Base-by-base conservation (phyloP, 2,113 vertebrate species). In the Trematomus loennbergii region DNA sequence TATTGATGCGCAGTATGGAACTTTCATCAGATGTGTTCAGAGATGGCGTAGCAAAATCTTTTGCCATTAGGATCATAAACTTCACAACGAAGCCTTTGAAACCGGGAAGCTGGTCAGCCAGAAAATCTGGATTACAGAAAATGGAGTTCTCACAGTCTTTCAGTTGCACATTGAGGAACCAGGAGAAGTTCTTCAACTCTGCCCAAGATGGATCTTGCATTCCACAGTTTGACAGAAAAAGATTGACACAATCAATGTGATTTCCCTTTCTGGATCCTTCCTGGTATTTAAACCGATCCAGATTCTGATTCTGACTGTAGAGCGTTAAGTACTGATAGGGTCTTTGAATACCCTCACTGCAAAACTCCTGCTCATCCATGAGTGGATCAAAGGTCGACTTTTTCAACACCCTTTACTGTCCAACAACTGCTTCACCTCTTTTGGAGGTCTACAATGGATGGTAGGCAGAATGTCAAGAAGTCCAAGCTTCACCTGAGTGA, bases 51-150 rank as follows among this genome's bases (percentile, higher is more conserved):
- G 96, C 94, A 72, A 96, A 96, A 83, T 96, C 95, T 81, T 87
- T 90, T 0, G 96, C 93, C 96, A 96, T 96, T 60, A 83, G 22
- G 54, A 96, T 92, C 95, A 96, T 96, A 89, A 96, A 96, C 65
- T 95, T 95, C 13, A 95, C 85, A n/a, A 96, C 93, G 54, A 96
- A 96, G 9, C 49, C 72, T 71, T 95, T 96, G 85, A 96, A 96
- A 63, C 94, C 95, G 12, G 49, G 61, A 17, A 96, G 85, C 15
- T 91, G 83, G 3, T 66, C 49, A 2, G 77, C 89, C 12, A 93
- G 86, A 80, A 91, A 93, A 0, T 73, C 50, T 6, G 87, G 89
- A 83, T 95, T 91, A 85, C 95, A 96, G 87, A 96, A 96, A 50
- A 94, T 11, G 0, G 95, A 96, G 13, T 74, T 79, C 85, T 96